Conservation (phyloP, 2,888 invertebrate genomes). For the Cheilosia vulpina region DNA sequence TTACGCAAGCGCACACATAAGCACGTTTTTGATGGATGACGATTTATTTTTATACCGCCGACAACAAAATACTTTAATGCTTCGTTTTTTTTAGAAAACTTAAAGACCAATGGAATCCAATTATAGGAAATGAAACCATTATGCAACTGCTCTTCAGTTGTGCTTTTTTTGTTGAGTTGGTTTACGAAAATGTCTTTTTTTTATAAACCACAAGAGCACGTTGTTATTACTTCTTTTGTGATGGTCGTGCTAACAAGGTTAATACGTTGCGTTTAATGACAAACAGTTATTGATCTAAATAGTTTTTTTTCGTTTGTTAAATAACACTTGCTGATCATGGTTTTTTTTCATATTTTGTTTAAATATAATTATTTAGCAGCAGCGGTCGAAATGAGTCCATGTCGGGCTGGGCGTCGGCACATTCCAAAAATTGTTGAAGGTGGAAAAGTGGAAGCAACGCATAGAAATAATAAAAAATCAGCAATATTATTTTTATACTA, state of each 20-base stretch:
- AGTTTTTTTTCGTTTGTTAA: constrained; percentile 29
- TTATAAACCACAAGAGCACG: constrained; percentile 25
- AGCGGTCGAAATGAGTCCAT: neutral
- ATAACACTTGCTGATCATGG: constrained; percentile 5
- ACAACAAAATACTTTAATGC: constrained; percentile 44
- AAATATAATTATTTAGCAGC: neutral
- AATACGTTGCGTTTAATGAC: constrained; percentile 55
- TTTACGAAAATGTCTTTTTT: neutral
- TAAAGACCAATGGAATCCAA: constrained; percentile 49
- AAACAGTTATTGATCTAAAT: constrained; percentile 58
- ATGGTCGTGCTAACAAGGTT: constrained; percentile 57
- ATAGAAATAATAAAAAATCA: too few relatives aligned
- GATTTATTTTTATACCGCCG: constrained; percentile 32
- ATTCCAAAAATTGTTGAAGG: neutral
- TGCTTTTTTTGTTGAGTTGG: constrained; percentile 7
- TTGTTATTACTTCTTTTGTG: constrained; percentile 58
- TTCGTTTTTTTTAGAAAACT: constrained; percentile 22
- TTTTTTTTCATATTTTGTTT: constrained; percentile 14
- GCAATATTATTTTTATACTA: too few relatives aligned
- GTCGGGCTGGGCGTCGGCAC: neutral
- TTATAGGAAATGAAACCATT: constrained; percentile 57
- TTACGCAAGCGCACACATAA: constrained; percentile 41
- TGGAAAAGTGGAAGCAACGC: too few relatives aligned
- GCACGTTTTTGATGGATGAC: constrained; percentile 30
- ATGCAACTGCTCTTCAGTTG: constrained; percentile 53